Conservation (phyloP, 2,113 vertebrate genomes). For the Sebastes schlegelii region DNA sequence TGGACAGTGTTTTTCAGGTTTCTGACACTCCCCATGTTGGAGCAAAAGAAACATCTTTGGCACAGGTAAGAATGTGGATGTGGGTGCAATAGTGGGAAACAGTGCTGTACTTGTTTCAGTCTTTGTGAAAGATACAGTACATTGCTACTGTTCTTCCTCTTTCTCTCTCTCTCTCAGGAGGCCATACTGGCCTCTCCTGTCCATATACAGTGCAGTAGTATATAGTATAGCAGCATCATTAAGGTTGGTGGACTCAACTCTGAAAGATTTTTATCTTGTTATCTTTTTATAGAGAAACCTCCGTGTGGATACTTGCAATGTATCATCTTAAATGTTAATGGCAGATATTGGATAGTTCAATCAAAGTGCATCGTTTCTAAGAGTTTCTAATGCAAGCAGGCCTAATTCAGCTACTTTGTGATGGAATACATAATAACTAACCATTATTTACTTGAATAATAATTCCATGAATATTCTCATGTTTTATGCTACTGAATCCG, state of each 20-base stretch:
- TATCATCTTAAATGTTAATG: not conserved
- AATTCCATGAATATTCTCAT: not conserved
- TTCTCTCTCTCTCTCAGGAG: not conserved
- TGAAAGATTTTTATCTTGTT: not conserved
- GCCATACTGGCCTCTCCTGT: not conserved
- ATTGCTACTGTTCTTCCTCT: not conserved
- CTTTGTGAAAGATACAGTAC: not conserved
- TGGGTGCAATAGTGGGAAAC: not conserved
- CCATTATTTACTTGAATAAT: not conserved
- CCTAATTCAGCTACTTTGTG: not conserved
- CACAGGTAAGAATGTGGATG: not conserved
- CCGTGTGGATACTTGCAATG: not conserved
- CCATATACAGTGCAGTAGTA: not conserved
- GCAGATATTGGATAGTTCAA: not conserved
- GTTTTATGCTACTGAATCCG: not conserved
- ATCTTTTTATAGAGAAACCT: not conserved
- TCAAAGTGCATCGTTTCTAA: not conserved
- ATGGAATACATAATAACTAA: not conserved
- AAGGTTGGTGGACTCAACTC: not conserved
- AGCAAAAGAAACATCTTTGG: not conserved
- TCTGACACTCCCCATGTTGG: not conserved
- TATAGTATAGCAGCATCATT: not conserved
- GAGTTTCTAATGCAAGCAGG: not conserved
- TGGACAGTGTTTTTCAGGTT: not conserved
- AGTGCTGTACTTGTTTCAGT: not conserved